Evolutionary conservation across 2,797 vertebrate genomes (phyloP).

Genomic region (Pipistrellus pygmaeus): DNA sequence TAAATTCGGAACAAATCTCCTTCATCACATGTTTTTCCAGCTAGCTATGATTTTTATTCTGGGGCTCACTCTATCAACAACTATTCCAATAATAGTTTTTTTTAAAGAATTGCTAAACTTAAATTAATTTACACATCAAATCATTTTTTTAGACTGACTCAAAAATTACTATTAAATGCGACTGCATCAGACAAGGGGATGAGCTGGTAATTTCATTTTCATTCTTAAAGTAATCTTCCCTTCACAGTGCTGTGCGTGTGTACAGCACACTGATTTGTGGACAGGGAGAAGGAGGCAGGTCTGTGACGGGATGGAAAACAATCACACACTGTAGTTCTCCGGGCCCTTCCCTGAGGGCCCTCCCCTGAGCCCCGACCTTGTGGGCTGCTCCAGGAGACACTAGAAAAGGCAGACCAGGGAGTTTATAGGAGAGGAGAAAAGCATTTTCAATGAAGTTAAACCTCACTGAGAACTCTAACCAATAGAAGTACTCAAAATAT

Average conservation of each 20-base stretch:
- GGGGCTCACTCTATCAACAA: background rate
- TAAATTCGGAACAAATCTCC: background rate
- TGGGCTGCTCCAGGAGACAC: background rate
- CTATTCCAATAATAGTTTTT: background rate
- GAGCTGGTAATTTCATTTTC: background rate
- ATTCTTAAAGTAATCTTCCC: conserved; percentile 9
- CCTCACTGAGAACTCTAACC: background rate
- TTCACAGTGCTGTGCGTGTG: background rate
- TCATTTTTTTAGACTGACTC: conserved; percentile 4
- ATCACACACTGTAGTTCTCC: rapidly evolving
- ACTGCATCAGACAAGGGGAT: background rate
- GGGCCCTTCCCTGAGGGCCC: rapidly evolving
- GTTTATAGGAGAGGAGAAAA: background rate
- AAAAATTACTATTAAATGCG: conserved; percentile 10
- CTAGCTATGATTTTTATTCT: background rate
- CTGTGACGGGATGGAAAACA: background rate
- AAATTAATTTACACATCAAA: background rate
- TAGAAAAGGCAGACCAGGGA: background rate
- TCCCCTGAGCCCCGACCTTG: rapidly evolving
- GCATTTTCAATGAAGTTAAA: background rate
- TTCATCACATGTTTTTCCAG: background rate
- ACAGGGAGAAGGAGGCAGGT: background rate
- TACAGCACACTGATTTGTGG: background rate
- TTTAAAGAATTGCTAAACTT: background rate
- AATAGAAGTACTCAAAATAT: background rate